Evolutionary conservation across 2,888 invertebrate species (phyloP).

Genomic region (Chloromyia formosa): DNA sequence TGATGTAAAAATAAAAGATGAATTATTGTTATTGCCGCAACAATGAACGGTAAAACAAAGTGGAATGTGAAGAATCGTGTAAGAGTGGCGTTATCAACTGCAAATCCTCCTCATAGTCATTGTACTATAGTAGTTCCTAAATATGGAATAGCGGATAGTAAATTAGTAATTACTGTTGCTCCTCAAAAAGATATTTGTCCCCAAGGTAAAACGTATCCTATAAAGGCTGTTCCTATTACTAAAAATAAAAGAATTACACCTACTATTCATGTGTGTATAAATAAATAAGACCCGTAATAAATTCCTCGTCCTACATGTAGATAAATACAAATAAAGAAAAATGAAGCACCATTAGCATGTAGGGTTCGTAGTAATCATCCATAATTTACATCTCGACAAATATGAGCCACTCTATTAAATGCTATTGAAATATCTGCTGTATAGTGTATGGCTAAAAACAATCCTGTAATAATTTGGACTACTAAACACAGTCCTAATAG

Average conservation of each 20-base stretch:
- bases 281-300: conserved; percentile 67
- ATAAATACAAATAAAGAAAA: conserved; percentile 77
- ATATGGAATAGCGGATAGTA: conserved; percentile 74
- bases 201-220: conserved; percentile 81
- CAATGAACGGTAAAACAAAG: conserved; percentile 21
- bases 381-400: conserved; percentile 68
- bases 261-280: conserved; percentile 70
- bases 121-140: conserved; percentile 69
- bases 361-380: conserved; percentile 67
- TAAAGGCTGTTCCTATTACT: conserved; percentile 77
- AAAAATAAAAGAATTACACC: conserved; percentile 74
- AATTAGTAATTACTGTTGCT: conserved; percentile 77
- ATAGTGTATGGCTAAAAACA: conserved; percentile 77
- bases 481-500: conserved; percentile 70
- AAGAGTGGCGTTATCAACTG: conserved; percentile 71
- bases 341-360: conserved; percentile 77
- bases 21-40: conserved; percentile 8
- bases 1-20: conserved; percentile 6
- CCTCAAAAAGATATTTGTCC: conserved; percentile 86
- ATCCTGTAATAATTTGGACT: conserved; percentile 73
- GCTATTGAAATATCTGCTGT: conserved; percentile 71
- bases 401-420: conserved; percentile 74
- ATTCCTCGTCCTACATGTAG: conserved; percentile 74
- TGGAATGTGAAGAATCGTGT: conserved; percentile 62
- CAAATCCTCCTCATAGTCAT: conserved; percentile 79